Evolutionary conservation across 2,888 invertebrate species (phyloP), one percentile per base, ranked within the genome.

Genomic region (Thera britannica): DNA sequence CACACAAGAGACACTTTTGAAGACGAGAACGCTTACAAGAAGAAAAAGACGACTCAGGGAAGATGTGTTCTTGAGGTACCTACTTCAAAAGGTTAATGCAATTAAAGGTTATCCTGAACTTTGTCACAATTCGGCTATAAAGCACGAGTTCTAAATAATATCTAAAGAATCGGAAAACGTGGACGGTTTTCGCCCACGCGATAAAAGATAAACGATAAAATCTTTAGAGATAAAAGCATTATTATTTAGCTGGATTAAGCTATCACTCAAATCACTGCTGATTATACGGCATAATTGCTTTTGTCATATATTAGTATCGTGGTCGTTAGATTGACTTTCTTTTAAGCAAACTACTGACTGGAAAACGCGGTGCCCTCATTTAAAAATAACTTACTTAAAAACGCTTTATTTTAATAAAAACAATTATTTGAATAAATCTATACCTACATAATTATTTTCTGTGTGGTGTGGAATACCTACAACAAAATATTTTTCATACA

Each of bases 191-290:
- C 23, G 23, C 1, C 9, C 11, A 8, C 38, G 8, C 23, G 58
- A 65, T 59, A 51, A 23, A 23, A 23, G 23, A 23, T 23, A 23
- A 23, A 23, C 23, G 23, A 23, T 23, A 23, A 23, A 23, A 72
- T 72, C 72, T 69, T 59, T 38, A 3, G 12, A 51, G 79, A 79
- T 82, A 62, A 77, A 59, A 59, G 35, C 1, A 58, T 46, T 46
- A 46, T 65, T 41, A 65, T 75, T 76, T 73, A 64, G 72, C 58
- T 67, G 61, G 57, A n/a, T 67, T 57, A 23, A 64, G 61, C 70
- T 77, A 81, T 82, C 78, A 49, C n/a, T n/a, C 60, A 48, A 72
- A 80, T 81, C 74, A 51, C 38, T 65, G 57, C 41, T 64, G 81
- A 81, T 82, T 74, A 72, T 3, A 38, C 46, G 52, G 7, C 41